Conservation (phyloP, 2,113 vertebrate species). For the Elephas maximus region DNA sequence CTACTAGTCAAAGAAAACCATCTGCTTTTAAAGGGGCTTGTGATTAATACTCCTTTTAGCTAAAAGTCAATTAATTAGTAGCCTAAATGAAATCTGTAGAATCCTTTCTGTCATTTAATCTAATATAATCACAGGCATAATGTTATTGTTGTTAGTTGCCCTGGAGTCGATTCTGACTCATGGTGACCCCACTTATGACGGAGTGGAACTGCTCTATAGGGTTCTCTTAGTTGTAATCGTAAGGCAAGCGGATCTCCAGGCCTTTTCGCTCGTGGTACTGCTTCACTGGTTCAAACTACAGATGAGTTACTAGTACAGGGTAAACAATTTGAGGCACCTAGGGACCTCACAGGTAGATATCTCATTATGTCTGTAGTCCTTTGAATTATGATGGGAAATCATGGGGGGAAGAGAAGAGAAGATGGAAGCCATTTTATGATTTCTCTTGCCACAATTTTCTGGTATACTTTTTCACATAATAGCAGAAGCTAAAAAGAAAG, state of each 20-base stretch:
- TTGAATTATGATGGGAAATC: background rate
- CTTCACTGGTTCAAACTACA: background rate
- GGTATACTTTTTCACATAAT: background rate
- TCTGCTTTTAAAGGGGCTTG: background rate
- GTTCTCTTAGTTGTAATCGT: background rate
- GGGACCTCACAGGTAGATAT: background rate
- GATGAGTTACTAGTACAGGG: no score
- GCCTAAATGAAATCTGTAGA: conserved; percentile 53
- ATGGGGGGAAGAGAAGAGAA: background rate
- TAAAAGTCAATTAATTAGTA: conserved; percentile 37
- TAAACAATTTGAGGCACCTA: no score
- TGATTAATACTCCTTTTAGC: conserved; percentile 43
- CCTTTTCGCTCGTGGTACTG: background rate
- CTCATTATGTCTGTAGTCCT: background rate
- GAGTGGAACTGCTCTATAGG: background rate
- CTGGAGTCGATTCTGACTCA: background rate
- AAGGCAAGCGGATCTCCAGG: background rate
- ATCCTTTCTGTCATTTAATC: background rate
- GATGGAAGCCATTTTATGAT: background rate
- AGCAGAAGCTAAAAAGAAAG: background rate
- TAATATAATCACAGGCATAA: background rate
- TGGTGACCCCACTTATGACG: background rate
- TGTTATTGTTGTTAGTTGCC: background rate
- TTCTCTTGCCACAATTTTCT: background rate
- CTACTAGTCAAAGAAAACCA: conserved; percentile 8